Percentiles rank a stretch among this genome's conserved stretches.
Conservation (phyloP, 2,113 vertebrate species). For the Colinus virginianus region DNA sequence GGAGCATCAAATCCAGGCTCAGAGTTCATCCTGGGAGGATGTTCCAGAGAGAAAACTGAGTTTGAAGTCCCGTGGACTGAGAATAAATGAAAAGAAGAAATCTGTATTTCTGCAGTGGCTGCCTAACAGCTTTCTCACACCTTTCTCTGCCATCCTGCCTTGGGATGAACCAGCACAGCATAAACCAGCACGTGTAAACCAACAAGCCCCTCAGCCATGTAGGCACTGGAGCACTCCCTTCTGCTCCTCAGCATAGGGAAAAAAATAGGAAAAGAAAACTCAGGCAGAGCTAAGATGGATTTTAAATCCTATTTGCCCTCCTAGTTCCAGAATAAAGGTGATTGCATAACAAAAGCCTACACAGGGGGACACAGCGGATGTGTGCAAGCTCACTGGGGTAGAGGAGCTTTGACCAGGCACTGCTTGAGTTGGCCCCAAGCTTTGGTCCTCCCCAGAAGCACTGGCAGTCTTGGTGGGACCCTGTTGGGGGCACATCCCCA, state of each 20-base stretch:
- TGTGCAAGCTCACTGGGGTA: background rate
- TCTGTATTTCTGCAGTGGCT: background rate
- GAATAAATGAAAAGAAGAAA: background rate
- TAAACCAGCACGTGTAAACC: background rate
- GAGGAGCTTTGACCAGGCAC: rapidly evolving
- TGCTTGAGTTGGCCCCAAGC: rapidly evolving
- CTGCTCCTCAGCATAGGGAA: background rate
- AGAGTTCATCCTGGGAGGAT: background rate
- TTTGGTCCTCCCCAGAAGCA: background rate
- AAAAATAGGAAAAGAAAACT: background rate
- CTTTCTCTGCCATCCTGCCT: background rate
- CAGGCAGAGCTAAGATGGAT: background rate
- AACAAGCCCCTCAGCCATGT: background rate
- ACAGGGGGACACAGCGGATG: background rate
- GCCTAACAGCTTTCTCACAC: background rate
- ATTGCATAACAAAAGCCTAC: background rate
- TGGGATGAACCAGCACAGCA: background rate
- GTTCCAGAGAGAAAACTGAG: background rate
- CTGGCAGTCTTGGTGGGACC: background rate
- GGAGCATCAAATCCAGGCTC: background rate
- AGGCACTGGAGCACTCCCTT: background rate
- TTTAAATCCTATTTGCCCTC: background rate
- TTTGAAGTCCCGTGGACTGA: background rate
- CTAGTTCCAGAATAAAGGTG: background rate
- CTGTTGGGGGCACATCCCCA: background rate